A percentile compares a stretch with the other conserved stretches of the same genome.
Evolutionary conservation across 53 echinoderm and acorn worm genomes (phyloP).

Genomic region (Apostichopus leukothele): DNA sequence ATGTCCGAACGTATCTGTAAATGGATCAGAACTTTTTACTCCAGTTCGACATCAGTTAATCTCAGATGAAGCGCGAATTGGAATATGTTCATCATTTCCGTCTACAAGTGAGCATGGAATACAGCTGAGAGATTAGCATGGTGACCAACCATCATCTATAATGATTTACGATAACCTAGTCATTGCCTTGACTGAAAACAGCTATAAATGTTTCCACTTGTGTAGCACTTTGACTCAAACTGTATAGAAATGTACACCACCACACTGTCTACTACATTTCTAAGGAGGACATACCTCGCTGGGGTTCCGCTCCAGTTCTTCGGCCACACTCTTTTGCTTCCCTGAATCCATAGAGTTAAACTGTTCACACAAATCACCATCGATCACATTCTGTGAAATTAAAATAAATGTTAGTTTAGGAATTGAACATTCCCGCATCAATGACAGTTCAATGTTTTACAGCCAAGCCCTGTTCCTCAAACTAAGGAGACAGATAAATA

Average conservation of each 20-base stretch:
- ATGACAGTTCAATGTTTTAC: not conserved
- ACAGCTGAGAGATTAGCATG: too few relatives aligned
- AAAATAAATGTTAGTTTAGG: not conserved
- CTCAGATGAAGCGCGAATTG: slow-evolving; percentile 71
- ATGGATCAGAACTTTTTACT: slow-evolving; percentile 25
- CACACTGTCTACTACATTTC: too few relatives aligned
- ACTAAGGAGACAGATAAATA: not conserved
- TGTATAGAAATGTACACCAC: too few relatives aligned
- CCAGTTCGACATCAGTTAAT: slow-evolving; percentile 27
- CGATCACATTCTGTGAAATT: slow-evolving; percentile 83
- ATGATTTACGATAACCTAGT: too few relatives aligned
- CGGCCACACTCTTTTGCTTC: slow-evolving; percentile 91
- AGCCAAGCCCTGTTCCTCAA: not conserved
- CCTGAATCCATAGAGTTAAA: slow-evolving; percentile 94
- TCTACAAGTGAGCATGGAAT: too few relatives aligned
- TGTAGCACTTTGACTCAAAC: too few relatives aligned
- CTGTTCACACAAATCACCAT: slow-evolving; percentile 99
- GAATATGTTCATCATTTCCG: slow-evolving; percentile 63
- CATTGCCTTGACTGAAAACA: too few relatives aligned
- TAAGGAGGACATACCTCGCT: slow-evolving; percentile 72
- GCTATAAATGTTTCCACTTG: too few relatives aligned
- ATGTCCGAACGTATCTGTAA: not conserved
- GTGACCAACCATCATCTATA: too few relatives aligned
- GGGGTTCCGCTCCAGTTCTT: slow-evolving; percentile 95
- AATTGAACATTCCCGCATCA: not conserved